A percentile compares a stretch with the other conserved stretches of the same genome.
These are phyloP conservation scores for Enteromius unitaeniatus DNA, from an alignment of 2,797 vertebrate species.

Conservation along the genomic window DNA sequence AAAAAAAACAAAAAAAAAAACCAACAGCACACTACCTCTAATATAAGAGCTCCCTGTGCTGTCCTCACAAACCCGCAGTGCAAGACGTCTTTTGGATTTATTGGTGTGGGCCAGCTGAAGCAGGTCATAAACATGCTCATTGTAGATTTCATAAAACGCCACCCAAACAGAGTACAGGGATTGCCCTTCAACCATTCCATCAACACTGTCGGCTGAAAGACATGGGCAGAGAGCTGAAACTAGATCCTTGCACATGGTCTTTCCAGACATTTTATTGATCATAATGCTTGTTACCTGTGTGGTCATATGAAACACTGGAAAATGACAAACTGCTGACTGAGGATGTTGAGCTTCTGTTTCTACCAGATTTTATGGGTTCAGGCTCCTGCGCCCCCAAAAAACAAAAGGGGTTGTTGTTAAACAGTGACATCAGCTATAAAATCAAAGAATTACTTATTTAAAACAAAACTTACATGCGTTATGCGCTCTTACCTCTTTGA, in stretches of 20 bases:
- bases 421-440: not conserved
- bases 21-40: constrained; percentile 80
- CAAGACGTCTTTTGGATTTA: constrained; percentile 80
- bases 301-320: constrained; percentile 63
- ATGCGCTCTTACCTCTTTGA: constrained; percentile 75
- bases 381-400: constrained; percentile 64
- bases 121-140: constrained; percentile 88
- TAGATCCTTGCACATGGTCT: not conserved
- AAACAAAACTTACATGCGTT: not conserved
- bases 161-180: constrained; percentile 86
- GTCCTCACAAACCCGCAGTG: constrained; percentile 87
- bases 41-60: constrained; percentile 85
- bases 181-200: constrained; percentile 37
- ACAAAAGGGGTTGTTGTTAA: not conserved
- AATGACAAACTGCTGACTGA: constrained; percentile 56
- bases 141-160: constrained; percentile 92
- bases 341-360: constrained; percentile 47
- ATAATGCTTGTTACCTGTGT: constrained; percentile 63
- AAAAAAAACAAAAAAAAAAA: no score
- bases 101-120: constrained; percentile 72
- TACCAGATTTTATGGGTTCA: constrained; percentile 43
- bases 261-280: not conserved
- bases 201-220: constrained; percentile 49
- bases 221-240: not conserved
- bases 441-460: not conserved